phyloP scores from a whole-genome alignment of 2,113 vertebrate genomes.

The cat (Felis catus) region F.catus_Fca126_mat1.0 CM031414.1:31746501-31747000 shows the following conservation, averaged over 20 bases:
- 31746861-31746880: not conserved
- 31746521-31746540: too few relatives aligned
- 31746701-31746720: not conserved
- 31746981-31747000: not conserved
- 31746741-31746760: not conserved
- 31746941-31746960: not conserved
- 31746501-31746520: not conserved
- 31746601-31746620: not conserved
- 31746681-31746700: not conserved
- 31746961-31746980: not conserved
- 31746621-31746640: not conserved
- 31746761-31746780: not conserved
- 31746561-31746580: not conserved
- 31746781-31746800: not conserved
- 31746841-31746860: not conserved
- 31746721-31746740: not conserved
- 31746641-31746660: rapidly evolving
- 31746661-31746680: too few relatives aligned
- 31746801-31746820: not conserved
- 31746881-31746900: not conserved
- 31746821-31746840: not conserved
- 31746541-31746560: too few relatives aligned
- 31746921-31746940: not conserved
- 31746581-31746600: not conserved
- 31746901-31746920: not conserved